These are phyloP conservation scores for Mamestra brassicae DNA, from an alignment of 2,888 invertebrate genomes.

Conservation along the genomic window DNA sequence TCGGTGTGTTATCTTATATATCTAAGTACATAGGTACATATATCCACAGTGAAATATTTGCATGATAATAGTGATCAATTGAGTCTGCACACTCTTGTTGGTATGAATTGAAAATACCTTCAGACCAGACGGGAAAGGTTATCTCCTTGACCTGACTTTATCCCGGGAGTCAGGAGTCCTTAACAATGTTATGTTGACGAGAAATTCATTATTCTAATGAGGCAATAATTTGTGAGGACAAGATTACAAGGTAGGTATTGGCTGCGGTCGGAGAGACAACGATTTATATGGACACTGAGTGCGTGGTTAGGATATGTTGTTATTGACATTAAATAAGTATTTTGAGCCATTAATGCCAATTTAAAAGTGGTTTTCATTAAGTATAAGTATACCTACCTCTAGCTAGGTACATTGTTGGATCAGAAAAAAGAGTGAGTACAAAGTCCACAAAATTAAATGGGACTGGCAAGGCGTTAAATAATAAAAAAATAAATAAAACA, in stretches of 20 bases:
- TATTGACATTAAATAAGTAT: neutral
- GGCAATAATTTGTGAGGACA: conserved; percentile 37
- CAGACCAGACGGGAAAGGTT: conserved; percentile 54
- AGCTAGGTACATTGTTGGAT: neutral
- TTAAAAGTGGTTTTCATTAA: neutral
- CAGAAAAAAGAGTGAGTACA: neutral
- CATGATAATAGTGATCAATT: conserved; percentile 56
- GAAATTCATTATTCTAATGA: conserved; percentile 58
- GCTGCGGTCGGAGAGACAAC: conserved; percentile 13
- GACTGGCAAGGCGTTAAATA: neutral
- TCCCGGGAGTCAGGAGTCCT: conserved; percentile 20
- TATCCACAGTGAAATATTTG: conserved; percentile 50
- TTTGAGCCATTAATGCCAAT: neutral
- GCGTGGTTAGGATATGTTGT: neutral
- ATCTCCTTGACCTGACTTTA: conserved; percentile 55
- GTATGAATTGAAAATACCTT: conserved; percentile 40
- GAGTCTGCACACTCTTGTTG: conserved; percentile 35
- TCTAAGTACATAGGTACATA: conserved; percentile 3
- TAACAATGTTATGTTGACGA: conserved; percentile 49
- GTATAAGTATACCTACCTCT: neutral
- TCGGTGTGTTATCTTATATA: conserved; percentile 51
- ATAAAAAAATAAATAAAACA: conserved; percentile 10
- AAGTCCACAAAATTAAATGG: too few relatives aligned
- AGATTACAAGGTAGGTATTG: conserved; percentile 24
- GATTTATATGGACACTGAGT: conserved; percentile 20